Base-by-base conservation (phyloP, 2,888 invertebrate genomes). In the Fragum sueziense region DNA sequence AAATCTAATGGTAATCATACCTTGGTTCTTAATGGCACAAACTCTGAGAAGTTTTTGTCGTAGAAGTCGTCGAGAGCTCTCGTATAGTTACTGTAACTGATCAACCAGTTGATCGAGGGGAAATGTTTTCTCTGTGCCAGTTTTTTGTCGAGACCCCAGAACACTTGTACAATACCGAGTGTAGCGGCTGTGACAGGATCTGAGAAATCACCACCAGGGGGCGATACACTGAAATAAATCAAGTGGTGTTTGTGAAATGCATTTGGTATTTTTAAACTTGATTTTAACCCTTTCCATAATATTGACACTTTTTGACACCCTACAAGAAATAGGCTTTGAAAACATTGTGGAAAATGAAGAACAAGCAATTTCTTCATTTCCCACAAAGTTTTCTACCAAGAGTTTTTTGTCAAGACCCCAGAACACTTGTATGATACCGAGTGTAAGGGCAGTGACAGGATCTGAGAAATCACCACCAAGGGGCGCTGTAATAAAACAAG, bases 381-480 rank as follows among this genome's bases (percentile, higher is more conserved):
- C n/a, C n/a, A n/a, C n/a, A n/a, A n/a, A n/a, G n/a, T n/a, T n/a
- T n/a, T n/a, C n/a, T n/a, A n/a, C n/a, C n/a, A n/a, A n/a, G n/a
- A 99, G 95, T 93, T 99, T 99, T 94, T 99, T 99, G 94, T 99
- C 99, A 92, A 99, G 95, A 81, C 99, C 99, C 99, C 99, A 99
- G 95, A 99, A 99, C 94, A 99, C 99, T 88, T 99, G 99, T 81
- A 99, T 99, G 93, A 99, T 99, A 95, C 98, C 97, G 82, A 99
- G 95, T 22, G 99, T 99, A 79, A 99, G 99, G 0, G 99, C 98
- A 2, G 99, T 99, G 74, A 99, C 99, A 71, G 99, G 99, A 95
- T 99, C 99, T 25, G 99, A 99, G 95, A 99, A 99, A 95, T 99
- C 99, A 94, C 99, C 99, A 94, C 99, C 99, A 91, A 99, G 99